These are phyloP conservation scores for Anguilla marmorata DNA, from an alignment of 2,797 vertebrate genomes.

Conservation along the genomic window DNA sequence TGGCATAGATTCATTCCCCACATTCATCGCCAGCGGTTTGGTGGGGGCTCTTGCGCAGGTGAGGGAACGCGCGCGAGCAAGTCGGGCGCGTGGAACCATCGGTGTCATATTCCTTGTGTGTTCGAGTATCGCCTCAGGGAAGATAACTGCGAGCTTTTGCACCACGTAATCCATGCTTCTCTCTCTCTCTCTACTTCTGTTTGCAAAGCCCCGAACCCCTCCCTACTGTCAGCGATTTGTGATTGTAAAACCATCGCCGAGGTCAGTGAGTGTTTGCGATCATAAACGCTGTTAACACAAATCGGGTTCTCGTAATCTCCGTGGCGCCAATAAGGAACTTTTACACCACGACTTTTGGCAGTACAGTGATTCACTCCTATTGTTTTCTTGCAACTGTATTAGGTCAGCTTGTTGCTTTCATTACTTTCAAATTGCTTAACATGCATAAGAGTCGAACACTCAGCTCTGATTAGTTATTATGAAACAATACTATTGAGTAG, in stretches of 20 bases:
- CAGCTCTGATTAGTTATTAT: background rate
- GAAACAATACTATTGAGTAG: background rate
- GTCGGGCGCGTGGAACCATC: background rate
- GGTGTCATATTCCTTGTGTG: background rate
- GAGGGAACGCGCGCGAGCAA: background rate
- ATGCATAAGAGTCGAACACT: background rate
- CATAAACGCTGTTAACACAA: slow-evolving; percentile 48
- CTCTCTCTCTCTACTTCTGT: background rate
- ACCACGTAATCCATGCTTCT: background rate
- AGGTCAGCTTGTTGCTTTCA: background rate
- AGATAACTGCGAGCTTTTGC: background rate
- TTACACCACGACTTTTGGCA: background rate
- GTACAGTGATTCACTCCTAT: background rate
- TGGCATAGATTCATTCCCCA: background rate
- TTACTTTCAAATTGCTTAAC: background rate
- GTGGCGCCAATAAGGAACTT: background rate
- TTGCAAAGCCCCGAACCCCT: background rate
- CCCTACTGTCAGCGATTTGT: background rate
- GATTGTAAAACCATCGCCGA: slow-evolving; percentile 1
- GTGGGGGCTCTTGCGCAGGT: background rate
- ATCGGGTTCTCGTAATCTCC: slow-evolving; percentile 44
- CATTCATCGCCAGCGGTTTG: background rate
- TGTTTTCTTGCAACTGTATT: background rate
- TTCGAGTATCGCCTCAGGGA: background rate
- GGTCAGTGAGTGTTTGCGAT: slow-evolving; percentile 42